Percentiles rank a stretch among this genome's conserved stretches.
Conservation (phyloP, 2,113 vertebrate genomes). For the Ptilonorhynchus violaceus region DNA sequence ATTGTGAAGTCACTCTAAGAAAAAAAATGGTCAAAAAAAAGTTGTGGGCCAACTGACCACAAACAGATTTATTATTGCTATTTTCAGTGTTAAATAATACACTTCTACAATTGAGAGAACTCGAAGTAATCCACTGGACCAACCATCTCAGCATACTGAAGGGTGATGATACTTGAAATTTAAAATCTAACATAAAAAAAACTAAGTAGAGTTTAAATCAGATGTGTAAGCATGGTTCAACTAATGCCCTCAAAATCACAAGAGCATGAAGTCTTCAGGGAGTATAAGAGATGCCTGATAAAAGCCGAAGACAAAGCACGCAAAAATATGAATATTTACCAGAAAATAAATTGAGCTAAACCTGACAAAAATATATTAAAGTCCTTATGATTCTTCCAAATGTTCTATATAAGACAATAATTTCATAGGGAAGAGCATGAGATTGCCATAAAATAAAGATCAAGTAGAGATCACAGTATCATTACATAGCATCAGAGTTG, state of each 20-base stretch:
- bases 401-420: not conserved
- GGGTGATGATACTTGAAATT: not conserved
- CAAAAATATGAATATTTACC: not conserved
- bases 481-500: not conserved
- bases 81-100: not conserved
- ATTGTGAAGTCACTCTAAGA: not conserved
- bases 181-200: not conserved
- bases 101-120: not conserved
- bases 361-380: not conserved
- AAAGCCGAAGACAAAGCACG: not conserved
- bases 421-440: not conserved
- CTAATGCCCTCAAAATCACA: not conserved
- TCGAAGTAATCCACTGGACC: not conserved
- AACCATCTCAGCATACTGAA: not conserved
- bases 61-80: not conserved
- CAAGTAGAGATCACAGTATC: not conserved
- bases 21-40: not conserved
- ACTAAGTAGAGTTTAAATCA: not conserved
- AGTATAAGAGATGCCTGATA: not conserved
- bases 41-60: not conserved
- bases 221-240: not conserved
- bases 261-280: not conserved
- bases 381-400: not conserved
- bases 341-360: not conserved
- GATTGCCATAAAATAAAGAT: not conserved